phyloP scores from a whole-genome alignment of 2,113 vertebrate genomes.

The Peucedramus taeniatus region DNA sequence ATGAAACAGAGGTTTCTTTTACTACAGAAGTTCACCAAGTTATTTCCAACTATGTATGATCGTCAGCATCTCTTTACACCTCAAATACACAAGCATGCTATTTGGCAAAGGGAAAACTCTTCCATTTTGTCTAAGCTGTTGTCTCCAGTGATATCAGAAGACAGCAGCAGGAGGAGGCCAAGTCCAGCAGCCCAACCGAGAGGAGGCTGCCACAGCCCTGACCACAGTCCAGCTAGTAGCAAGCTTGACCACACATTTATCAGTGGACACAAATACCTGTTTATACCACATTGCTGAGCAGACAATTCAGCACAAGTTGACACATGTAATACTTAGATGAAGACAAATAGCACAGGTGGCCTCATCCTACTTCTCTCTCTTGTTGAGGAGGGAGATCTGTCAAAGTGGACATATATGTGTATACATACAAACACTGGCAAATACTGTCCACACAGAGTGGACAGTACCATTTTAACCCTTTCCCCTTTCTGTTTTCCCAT shows the following conservation, averaged over 20 bases:
- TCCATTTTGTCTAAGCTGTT: not conserved
- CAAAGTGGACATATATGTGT: not conserved
- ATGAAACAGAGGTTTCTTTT: not conserved
- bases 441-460: not conserved
- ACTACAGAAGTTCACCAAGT: not conserved
- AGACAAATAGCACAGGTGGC: not conserved
- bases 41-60: not conserved
- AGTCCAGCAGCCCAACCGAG: not conserved
- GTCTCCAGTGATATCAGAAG: not conserved
- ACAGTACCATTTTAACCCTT: not conserved
- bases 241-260: not conserved
- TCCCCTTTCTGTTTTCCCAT: not conserved
- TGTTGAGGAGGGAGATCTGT: not conserved
- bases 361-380: not conserved
- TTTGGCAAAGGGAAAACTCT: not conserved
- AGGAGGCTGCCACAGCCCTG: not conserved
- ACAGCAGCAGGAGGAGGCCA: not conserved
- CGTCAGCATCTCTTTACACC: not conserved
- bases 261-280: not conserved
- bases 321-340: not conserved
- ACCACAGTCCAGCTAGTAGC: not conserved
- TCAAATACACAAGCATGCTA: rapidly evolving
- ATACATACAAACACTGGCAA: not conserved
- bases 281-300: not conserved
- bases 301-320: not conserved